phyloP scores from a whole-genome alignment of 2,113 vertebrate species.

The Catharus minimus region DNA sequence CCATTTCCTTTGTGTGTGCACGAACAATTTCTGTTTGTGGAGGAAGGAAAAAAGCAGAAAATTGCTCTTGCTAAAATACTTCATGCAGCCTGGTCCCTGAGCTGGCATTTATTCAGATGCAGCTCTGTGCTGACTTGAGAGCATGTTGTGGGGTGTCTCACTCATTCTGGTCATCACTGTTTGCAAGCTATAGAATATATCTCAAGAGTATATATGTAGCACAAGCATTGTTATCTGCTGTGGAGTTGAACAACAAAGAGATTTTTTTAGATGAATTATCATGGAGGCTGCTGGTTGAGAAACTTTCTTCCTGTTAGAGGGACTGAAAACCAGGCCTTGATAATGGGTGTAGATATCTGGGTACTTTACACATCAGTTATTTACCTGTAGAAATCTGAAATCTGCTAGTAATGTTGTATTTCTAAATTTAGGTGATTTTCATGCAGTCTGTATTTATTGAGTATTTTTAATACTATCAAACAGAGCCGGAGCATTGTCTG shows the following conservation, averaged over 20 bases:
- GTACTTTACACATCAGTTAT: neutral
- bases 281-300: neutral
- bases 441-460: neutral
- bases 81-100: neutral
- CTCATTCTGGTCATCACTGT: neutral
- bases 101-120: neutral
- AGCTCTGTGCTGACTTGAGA: neutral
- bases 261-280: neutral
- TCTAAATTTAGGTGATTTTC: neutral
- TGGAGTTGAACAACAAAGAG: neutral
- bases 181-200: neutral
- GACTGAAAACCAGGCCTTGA: neutral
- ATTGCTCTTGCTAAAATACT: neutral
- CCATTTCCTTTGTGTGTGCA: neutral
- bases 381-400: neutral
- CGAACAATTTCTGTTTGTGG: neutral
- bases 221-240: neutral
- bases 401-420: neutral
- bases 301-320: neutral
- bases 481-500: neutral
- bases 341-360: neutral
- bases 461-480: neutral
- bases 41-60: neutral
- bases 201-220: neutral
- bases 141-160: accelerated